Conservation (phyloP, 2,797 vertebrate genomes). For the Podarcis lilfordi region DNA sequence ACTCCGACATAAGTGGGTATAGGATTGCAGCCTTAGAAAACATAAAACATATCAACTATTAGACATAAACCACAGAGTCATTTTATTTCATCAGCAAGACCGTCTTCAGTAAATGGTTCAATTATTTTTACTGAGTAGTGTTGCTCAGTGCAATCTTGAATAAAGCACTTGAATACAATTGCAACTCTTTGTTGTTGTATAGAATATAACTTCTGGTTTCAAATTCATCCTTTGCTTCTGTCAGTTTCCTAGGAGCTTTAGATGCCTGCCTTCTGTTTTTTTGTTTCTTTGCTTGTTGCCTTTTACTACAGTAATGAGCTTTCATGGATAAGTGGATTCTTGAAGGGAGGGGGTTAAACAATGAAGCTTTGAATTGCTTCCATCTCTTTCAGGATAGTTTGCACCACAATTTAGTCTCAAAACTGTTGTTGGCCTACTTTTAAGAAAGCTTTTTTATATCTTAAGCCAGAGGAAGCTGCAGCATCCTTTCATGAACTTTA, state of each 20-base stretch:
- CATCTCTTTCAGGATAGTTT: neutral
- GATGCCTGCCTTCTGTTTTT: neutral
- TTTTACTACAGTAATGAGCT: neutral
- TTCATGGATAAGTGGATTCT: constrained; percentile 29
- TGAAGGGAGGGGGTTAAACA: constrained; percentile 14
- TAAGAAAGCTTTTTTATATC: neutral
- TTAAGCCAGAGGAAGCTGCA: neutral
- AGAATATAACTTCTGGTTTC: neutral
- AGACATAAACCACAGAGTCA: neutral
- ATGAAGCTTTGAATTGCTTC: constrained; percentile 20
- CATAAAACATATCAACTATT: neutral
- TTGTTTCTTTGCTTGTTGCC: neutral
- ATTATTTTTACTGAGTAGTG: neutral
- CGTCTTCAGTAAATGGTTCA: neutral
- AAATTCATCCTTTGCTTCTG: constrained; percentile 1
- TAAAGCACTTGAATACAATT: neutral
- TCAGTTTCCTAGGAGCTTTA: constrained; percentile 1
- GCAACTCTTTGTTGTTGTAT: neutral
- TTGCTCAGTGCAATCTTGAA: neutral
- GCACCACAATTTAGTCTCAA: neutral
- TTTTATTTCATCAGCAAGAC: neutral
- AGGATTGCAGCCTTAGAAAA: neutral
- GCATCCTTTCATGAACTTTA: neutral
- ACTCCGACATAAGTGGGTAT: neutral
- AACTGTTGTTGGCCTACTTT: constrained; percentile 23